phyloP scores from a whole-genome alignment of 2,113 vertebrate genomes.

The Ictidomys tridecemlineatus region DNA sequence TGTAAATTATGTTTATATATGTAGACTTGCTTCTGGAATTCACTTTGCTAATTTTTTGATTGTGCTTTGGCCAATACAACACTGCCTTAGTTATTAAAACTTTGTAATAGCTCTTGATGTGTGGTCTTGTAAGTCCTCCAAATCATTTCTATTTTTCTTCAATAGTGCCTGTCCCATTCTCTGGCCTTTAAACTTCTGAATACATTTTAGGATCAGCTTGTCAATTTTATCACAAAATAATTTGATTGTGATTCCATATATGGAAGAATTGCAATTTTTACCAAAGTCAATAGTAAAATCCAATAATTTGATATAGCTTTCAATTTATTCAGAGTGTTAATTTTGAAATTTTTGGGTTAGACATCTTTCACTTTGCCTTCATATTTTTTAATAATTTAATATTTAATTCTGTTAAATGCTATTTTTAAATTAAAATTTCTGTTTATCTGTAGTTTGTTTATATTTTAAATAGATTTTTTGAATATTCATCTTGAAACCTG shows the following conservation, averaged over 20 bases:
- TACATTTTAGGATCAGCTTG: neutral
- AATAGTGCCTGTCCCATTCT: neutral
- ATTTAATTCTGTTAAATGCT: conserved; percentile 19
- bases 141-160: neutral
- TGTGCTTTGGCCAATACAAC: neutral
- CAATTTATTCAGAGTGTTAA: neutral
- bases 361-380: neutral
- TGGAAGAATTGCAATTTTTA: neutral
- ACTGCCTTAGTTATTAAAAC: neutral
- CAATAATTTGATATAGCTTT: neutral
- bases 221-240: neutral
- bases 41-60: neutral
- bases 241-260: neutral
- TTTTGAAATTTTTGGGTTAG: neutral
- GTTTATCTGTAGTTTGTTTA: neutral
- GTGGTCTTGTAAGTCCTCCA: neutral
- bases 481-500: neutral
- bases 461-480: neutral
- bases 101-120: neutral
- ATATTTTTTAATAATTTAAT: neutral
- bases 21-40: neutral
- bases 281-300: neutral
- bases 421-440: conserved; percentile 8
- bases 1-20: neutral
- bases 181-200: neutral